These are phyloP conservation scores for Hippasteria phrygiana DNA, from an alignment of 53 echinoderm and acorn worm species.

Conservation along the genomic window DNA sequence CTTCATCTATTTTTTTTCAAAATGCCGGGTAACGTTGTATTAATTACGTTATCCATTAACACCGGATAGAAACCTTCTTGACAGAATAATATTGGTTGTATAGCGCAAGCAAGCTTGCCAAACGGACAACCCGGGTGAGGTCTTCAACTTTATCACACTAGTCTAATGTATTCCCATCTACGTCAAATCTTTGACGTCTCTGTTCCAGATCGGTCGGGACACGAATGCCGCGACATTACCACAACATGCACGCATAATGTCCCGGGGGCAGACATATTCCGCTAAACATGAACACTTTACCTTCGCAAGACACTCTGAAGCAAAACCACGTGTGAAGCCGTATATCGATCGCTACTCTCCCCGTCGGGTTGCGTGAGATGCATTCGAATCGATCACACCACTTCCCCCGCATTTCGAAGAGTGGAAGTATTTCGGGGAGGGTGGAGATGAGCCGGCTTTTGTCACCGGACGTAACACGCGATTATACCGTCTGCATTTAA, in stretches of 20 bases:
- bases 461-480: no score
- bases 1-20: no score
- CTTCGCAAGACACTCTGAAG: background rate
- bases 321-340: background rate
- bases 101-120: no score
- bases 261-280: background rate
- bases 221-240: background rate
- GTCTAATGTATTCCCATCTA: background rate
- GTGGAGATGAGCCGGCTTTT: background rate
- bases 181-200: background rate
- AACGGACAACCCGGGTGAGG: no score
- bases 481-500: background rate
- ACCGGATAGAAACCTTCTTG: no score
- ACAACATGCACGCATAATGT: background rate
- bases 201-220: background rate
- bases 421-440: background rate
- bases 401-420: background rate
- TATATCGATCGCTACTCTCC: background rate
- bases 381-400: background rate
- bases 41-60: no score
- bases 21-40: no score
- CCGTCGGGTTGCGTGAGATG: background rate
- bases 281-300: background rate
- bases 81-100: no score
- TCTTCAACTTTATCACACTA: no score